These are phyloP conservation scores for Aythya baeri DNA, from an alignment of 2,113 vertebrate genomes.

Conservation along the genomic window DNA sequence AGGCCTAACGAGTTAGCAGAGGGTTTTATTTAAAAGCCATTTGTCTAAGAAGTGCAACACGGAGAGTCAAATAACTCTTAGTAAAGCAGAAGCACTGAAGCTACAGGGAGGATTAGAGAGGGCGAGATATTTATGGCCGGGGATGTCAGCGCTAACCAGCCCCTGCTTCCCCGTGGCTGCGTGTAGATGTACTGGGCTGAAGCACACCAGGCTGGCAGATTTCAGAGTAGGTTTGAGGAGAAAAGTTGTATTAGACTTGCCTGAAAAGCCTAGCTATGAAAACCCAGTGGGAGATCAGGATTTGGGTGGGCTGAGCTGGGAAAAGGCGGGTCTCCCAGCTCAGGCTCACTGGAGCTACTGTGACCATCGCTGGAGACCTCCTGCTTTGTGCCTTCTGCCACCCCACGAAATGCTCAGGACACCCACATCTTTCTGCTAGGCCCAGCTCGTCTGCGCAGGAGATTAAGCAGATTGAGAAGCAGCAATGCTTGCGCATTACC, in stretches of 20 bases:
- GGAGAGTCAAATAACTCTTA: slow-evolving; percentile 57
- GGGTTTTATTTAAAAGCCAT: slow-evolving; percentile 50
- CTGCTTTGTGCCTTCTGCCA: accelerated
- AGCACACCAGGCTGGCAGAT: not conserved
- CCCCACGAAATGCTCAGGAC: not conserved
- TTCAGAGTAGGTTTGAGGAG: not conserved
- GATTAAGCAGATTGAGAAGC: not conserved
- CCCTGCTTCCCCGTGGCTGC: not conserved
- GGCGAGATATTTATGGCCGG: not conserved
- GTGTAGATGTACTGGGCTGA: not conserved
- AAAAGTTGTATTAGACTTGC: not conserved
- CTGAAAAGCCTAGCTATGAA: not conserved
- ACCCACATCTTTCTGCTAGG: not conserved
- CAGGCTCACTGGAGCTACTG: not conserved
- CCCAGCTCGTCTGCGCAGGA: not conserved
- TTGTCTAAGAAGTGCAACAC: slow-evolving; percentile 19
- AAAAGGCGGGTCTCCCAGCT: not conserved
- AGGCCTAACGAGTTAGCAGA: slow-evolving; percentile 38
- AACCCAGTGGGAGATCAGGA: not conserved
- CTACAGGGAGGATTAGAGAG: not conserved
- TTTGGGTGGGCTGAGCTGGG: not conserved
- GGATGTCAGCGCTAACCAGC: not conserved
- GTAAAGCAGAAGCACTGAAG: slow-evolving; percentile 22
- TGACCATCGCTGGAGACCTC: not conserved
- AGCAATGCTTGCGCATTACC: accelerated